Percentiles rank a stretch among this genome's conserved stretches.
phyloP scores from a whole-genome alignment of 2,888 invertebrate species.

The Anorthoa munda region DNA sequence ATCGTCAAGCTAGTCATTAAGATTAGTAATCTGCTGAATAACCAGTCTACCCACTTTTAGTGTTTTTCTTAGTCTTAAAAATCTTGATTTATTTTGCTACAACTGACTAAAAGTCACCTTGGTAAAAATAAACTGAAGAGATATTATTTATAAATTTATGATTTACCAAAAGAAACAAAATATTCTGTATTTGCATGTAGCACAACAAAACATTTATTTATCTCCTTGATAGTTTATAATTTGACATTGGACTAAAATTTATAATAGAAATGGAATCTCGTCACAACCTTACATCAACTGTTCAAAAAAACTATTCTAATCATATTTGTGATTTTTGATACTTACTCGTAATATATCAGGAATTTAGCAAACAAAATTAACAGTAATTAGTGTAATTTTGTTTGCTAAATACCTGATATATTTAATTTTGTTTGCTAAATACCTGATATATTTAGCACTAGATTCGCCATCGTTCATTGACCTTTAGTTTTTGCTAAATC shows the following conservation, averaged over 20 bases:
- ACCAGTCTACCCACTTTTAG: too few species aligned
- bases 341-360: too few species aligned
- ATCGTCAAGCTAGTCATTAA: too few species aligned
- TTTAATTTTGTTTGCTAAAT: conserved; percentile 13
- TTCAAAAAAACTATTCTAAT: too few species aligned
- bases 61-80: too few species aligned
- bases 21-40: too few species aligned
- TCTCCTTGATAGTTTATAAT: background rate
- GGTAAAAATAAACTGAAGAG: background rate
- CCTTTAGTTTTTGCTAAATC: background rate
- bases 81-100: too few species aligned
- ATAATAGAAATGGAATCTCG: background rate
- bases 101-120: background rate
- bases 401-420: too few species aligned
- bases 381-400: too few species aligned
- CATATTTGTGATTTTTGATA: too few species aligned
- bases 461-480: conserved; percentile 17
- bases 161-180: background rate
- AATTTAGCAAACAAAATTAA: too few species aligned
- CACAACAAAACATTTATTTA: background rate
- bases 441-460: conserved; percentile 2
- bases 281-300: background rate
- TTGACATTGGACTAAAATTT: background rate
- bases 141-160: background rate
- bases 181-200: background rate